phyloP scores from a whole-genome alignment of 2,888 invertebrate genomes.

The Chymomyza caudatula region DNA sequence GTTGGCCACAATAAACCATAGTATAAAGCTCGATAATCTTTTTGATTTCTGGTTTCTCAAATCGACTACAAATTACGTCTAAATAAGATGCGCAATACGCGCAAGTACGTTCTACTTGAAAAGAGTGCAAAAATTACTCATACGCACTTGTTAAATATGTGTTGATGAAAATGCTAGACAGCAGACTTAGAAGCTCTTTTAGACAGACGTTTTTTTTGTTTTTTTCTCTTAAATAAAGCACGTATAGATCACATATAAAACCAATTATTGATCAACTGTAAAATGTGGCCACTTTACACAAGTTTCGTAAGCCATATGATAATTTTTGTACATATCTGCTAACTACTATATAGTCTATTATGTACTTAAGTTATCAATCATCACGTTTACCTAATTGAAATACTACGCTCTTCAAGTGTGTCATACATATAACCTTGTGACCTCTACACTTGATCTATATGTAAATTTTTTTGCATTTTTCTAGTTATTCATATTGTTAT shows the following conservation, averaged over 20 bases:
- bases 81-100: too few species aligned
- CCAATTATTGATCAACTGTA: not conserved
- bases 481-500: not conserved
- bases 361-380: constrained; percentile 39
- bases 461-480: not conserved
- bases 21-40: too few species aligned
- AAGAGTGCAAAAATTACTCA: too few species aligned
- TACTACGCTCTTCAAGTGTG: not conserved
- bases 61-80: too few species aligned
- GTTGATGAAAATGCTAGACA: too few species aligned
- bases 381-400: constrained; percentile 13
- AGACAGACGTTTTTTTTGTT: too few species aligned
- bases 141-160: too few species aligned
- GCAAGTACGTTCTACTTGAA: too few species aligned
- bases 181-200: too few species aligned
- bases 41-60: too few species aligned
- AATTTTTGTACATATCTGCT: constrained; percentile 1
- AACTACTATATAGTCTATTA: not conserved
- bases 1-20: too few species aligned
- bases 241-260: not conserved
- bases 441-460: not conserved
- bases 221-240: not conserved
- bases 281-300: constrained; percentile 6
- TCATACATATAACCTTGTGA: constrained; percentile 11
- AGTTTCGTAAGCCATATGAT: constrained; percentile 36